Conservation (phyloP, 2,113 vertebrate genomes). For the Vicugna pacos region DNA sequence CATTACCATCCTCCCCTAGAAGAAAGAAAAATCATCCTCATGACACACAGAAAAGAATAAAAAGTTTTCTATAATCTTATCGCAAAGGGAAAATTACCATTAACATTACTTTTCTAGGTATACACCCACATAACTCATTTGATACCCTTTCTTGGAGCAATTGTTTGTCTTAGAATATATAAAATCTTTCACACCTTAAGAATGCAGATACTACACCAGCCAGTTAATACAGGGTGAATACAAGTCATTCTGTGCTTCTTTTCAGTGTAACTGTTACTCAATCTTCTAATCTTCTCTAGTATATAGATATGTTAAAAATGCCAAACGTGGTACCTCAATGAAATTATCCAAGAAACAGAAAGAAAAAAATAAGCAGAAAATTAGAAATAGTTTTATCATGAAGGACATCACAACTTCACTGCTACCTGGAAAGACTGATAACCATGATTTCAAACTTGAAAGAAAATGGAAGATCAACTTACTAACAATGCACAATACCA, state of each 20-base stretch:
- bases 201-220: not conserved
- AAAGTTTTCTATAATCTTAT: slow-evolving; percentile 26
- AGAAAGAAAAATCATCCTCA: not conserved
- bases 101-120: slow-evolving; percentile 35
- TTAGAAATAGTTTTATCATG: slow-evolving; percentile 31
- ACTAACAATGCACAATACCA: not conserved
- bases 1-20: not conserved
- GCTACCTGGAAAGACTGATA: not conserved
- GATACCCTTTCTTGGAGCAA: not conserved
- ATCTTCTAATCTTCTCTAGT: slow-evolving; percentile 4
- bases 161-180: slow-evolving; percentile 6
- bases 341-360: slow-evolving; percentile 20
- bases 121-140: not conserved
- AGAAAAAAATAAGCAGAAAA: slow-evolving; percentile 22
- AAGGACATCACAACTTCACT: slow-evolving; percentile 41
- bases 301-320: not conserved
- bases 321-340: slow-evolving; percentile 8
- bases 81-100: slow-evolving; percentile 36
- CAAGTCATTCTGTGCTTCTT: slow-evolving; percentile 4
- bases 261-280: not conserved
- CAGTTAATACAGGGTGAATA: not conserved
- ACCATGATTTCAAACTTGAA: not conserved
- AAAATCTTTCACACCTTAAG: slow-evolving; percentile 21
- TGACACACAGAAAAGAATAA: not conserved
- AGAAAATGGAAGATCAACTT: not conserved